Base-by-base conservation (phyloP, 23 tunicate species). In the Trididemnum nubilum region DNA sequence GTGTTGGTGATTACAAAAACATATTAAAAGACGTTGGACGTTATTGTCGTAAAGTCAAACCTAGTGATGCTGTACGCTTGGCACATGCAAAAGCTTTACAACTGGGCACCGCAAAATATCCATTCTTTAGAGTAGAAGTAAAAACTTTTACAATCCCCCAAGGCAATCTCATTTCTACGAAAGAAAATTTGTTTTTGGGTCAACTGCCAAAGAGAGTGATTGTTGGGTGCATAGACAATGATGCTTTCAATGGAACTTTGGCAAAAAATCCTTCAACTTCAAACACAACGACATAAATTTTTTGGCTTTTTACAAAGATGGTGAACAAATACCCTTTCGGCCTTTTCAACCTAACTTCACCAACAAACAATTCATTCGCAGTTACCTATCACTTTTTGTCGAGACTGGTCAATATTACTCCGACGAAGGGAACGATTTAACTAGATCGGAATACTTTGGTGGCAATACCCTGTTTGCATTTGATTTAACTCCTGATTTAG, bases 161-260 rank as follows among this genome's bases (percentile, higher is more conserved):
- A 36, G 88, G 88, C 26, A 85, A 85, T 77, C 38, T 30, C 18
- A 3, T 38, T 2, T 1, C 28, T 29, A 63, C 30, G 37, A 28
- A 50, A 33, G 64, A 77, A 77, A 77, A 63, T 32, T 32, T 64
- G 34, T 85, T 64, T 64, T 35, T 63, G 50, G 88, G 83, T 28
- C 88, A 77, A 33, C 72, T 83, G 26, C 87, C 87, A 12, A 83
- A 29, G 27, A 51, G 72, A 15, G 9, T 83, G 33, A 72, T 83
- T 2, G 31, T 83, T 58, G 87, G 87, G 2, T 18, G 33, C 2
- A 82, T 83, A 34, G 81, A 83, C 57, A 83, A 73, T 30, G 71
- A 34, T 25, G 64, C 85, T 7, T 81, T 27, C 51, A 81, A 81
- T 34, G 81, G 87, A 23, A n/a, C 24, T 3, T 19, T 23, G 2